phyloP scores from a whole-genome alignment of 2,113 vertebrate genomes.

The Xerus inauris region DNA sequence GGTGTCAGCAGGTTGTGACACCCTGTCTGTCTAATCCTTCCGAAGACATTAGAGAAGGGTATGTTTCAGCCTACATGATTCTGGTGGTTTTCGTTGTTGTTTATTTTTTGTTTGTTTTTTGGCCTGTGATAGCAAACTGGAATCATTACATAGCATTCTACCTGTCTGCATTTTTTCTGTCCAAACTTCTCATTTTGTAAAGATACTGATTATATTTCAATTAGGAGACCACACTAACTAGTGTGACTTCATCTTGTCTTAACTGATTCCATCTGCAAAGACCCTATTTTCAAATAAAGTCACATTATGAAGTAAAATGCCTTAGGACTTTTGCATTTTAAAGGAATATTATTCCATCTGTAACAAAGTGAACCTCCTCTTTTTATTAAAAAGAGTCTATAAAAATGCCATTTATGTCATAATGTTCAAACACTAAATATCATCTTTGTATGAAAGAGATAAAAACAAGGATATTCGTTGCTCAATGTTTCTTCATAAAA shows the following conservation, averaged over 20 bases:
- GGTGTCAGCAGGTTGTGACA: rapidly evolving
- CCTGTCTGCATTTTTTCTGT: neutral
- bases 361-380: neutral
- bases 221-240: neutral
- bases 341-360: neutral
- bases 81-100: too few species aligned
- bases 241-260: neutral
- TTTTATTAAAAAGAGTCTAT: neutral
- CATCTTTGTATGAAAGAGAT: neutral
- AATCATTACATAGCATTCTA: neutral
- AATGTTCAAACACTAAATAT: neutral
- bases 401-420: neutral
- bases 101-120: too few species aligned
- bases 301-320: neutral
- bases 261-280: neutral
- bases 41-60: neutral
- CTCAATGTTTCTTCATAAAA: neutral
- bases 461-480: neutral
- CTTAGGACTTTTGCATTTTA: neutral
- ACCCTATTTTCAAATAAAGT: neutral
- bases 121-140: neutral
- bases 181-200: neutral
- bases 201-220: neutral
- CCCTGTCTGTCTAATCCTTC: rapidly evolving
- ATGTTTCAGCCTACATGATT: neutral